Evolutionary conservation across 1,140 invertebrate genomes (phyloP).

Genomic region (Aphaenogaster rudis): DNA sequence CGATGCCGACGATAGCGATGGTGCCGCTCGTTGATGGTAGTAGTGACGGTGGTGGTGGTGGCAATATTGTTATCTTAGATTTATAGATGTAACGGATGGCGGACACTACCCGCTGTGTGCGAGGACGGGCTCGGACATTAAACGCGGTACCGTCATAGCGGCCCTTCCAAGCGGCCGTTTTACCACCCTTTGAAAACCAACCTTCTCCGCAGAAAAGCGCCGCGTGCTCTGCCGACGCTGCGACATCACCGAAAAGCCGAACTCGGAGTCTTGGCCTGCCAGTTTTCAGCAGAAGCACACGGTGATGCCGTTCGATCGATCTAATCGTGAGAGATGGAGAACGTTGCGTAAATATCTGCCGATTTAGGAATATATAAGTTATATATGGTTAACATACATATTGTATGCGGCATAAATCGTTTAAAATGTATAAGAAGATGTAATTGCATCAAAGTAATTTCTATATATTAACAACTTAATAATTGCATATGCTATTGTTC

Average conservation of each 20-base stretch:
- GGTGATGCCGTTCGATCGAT: background rate
- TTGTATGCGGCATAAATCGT: background rate
- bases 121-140: constrained; percentile 82
- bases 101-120: constrained; percentile 83
- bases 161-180: constrained; percentile 66
- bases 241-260: background rate
- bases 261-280: background rate
- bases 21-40: constrained; percentile 22
- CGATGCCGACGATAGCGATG: constrained; percentile 56
- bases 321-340: background rate
- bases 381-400: background rate
- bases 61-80: constrained; percentile 87
- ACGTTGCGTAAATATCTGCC: background rate
- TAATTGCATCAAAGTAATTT: background rate
- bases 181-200: constrained; percentile 46
- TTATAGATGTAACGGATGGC: constrained; percentile 87
- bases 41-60: constrained; percentile 56
- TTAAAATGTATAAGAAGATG: background rate
- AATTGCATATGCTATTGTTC: background rate
- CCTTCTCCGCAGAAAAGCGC: constrained; percentile 24
- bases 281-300: background rate
- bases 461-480: background rate
- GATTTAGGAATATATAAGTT: background rate
- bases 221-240: background rate
- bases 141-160: constrained; percentile 80